These are phyloP conservation scores for Leptinotarsa undecemlineata DNA, from an alignment of 1,140 invertebrate species.

Conservation along the genomic window DNA sequence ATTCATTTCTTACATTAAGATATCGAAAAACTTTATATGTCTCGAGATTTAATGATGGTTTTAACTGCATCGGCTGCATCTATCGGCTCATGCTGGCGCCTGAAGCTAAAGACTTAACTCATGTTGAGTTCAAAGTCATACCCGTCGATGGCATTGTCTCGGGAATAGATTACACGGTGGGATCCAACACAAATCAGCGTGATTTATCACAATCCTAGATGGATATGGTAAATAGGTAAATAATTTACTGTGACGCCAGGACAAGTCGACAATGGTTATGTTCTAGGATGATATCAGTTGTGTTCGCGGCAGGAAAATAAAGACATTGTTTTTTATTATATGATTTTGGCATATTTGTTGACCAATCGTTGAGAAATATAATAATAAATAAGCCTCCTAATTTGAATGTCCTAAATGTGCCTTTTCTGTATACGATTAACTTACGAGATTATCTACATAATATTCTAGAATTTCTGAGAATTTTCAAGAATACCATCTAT, in stretches of 20 bases:
- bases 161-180: not conserved
- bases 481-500: too few species aligned
- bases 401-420: too few species aligned
- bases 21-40: too few species aligned
- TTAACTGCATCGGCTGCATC: not conserved
- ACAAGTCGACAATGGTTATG: not conserved
- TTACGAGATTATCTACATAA: too few species aligned
- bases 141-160: constrained; percentile 3
- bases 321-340: too few species aligned
- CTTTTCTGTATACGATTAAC: too few species aligned
- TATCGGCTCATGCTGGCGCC: not conserved
- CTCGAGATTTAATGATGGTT: not conserved
- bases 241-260: not conserved
- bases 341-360: too few species aligned
- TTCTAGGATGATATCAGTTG: not conserved
- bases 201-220: not conserved
- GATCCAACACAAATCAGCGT: constrained; percentile 5
- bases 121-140: constrained; percentile 1
- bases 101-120: not conserved
- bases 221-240: not conserved
- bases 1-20: too few species aligned
- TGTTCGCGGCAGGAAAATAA: not conserved
- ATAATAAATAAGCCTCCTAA: too few species aligned
- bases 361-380: too few species aligned
- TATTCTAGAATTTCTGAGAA: too few species aligned